Evolutionary conservation across 2,888 invertebrate species (phyloP).

Genomic region (Drosophila tripunctata): DNA sequence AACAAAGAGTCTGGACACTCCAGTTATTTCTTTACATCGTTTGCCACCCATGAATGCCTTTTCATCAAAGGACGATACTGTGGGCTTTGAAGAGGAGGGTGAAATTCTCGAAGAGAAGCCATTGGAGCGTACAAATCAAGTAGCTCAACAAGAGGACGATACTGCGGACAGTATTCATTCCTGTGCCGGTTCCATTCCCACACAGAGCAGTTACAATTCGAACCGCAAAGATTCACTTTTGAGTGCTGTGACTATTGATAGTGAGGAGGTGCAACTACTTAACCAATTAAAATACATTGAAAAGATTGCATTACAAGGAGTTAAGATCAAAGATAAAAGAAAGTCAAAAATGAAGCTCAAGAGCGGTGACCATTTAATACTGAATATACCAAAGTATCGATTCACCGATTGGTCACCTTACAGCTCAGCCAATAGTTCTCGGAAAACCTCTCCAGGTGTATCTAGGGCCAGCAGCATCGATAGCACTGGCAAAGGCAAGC

Average conservation of each 20-base stretch:
- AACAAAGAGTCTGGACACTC: constrained; percentile 93
- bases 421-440: constrained; percentile 84
- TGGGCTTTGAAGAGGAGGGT: constrained; percentile 89
- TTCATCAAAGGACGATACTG: constrained; percentile 94
- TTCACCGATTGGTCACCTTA: constrained; percentile 84
- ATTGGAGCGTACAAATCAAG: constrained; percentile 81
- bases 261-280: constrained; percentile 86
- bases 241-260: constrained; percentile 85
- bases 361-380: constrained; percentile 83
- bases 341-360: constrained; percentile 83
- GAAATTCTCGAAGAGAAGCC: constrained; percentile 87
- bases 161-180: constrained; percentile 85
- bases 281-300: constrained; percentile 85
- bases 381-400: constrained; percentile 84
- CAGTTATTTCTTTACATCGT: constrained; percentile 91
- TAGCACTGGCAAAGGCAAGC: constrained; percentile 81
- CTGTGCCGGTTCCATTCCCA: constrained; percentile 84
- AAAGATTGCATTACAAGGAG: constrained; percentile 84
- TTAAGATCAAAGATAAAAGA: constrained; percentile 84
- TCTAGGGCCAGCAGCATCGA: constrained; percentile 84
- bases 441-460: constrained; percentile 84
- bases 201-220: constrained; percentile 78
- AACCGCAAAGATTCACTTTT: constrained; percentile 83
- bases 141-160: constrained; percentile 86
- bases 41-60: constrained; percentile 93